Conservation (phyloP, 1,140 invertebrate genomes). For the Hetaerina americana region DNA sequence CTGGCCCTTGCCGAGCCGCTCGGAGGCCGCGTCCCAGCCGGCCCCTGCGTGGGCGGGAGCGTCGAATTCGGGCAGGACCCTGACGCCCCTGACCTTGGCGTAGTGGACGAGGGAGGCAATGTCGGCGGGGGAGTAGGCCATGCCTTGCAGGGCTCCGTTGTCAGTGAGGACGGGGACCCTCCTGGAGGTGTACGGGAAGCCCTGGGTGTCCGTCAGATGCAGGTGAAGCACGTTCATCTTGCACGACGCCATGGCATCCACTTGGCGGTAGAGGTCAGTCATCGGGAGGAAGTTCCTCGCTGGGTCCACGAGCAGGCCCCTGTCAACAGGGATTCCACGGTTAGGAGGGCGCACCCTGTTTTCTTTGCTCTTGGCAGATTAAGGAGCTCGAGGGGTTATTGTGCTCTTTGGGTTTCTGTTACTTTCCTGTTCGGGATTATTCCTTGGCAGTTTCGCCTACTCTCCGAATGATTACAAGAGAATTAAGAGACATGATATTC, state of each 20-base stretch:
- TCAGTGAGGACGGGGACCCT: constrained; percentile 53
- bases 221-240: constrained; percentile 80
- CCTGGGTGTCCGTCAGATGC: constrained; percentile 73
- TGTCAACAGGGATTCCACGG: constrained; percentile 41
- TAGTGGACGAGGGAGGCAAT: constrained; percentile 32
- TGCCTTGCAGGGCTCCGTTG: constrained; percentile 28
- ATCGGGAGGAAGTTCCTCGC: constrained; percentile 61
- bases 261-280: constrained; percentile 48
- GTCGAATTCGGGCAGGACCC: constrained; percentile 70
- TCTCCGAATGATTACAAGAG: not conserved
- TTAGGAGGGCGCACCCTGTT: constrained; percentile 1
- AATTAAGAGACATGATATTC: too few relatives aligned
- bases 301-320: constrained; percentile 64
- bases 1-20: constrained; percentile 46
- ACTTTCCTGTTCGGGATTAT: too few relatives aligned
- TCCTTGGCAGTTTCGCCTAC: not conserved
- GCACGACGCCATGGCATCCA: constrained; percentile 60
- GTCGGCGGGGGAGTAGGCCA: constrained; percentile 20
- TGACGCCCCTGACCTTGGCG: constrained; percentile 53
- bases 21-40: constrained; percentile 65
- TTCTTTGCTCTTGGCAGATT: not conserved
- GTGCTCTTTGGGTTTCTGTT: too few relatives aligned
- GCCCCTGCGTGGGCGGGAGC: constrained; percentile 71
- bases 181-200: constrained; percentile 58
- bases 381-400: too few relatives aligned